Percentiles rank a stretch among this genome's conserved stretches.
Evolutionary conservation across 2,888 invertebrate species (phyloP).

Genomic region (Smittia sp.): DNA sequence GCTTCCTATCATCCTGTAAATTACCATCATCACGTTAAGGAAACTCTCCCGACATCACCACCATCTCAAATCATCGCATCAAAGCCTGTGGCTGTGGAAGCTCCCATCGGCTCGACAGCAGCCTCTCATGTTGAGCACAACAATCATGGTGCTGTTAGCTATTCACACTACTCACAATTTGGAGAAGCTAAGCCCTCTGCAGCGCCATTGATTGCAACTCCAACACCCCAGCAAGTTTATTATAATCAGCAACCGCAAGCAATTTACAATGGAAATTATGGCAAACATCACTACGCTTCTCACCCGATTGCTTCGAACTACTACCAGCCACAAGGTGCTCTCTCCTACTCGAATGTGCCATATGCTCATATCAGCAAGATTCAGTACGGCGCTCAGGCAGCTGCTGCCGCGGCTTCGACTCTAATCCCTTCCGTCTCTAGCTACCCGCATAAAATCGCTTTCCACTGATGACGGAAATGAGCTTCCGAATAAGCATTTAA

Average conservation of each 20-base stretch:
- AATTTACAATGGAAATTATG: slow-evolving; percentile 2
- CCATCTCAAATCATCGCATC: slow-evolving; percentile 9
- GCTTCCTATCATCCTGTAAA: background rate
- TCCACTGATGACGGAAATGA: background rate
- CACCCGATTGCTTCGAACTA: background rate
- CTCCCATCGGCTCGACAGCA: background rate
- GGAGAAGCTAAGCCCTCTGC: background rate
- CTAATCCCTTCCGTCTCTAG: background rate
- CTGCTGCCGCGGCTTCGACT: background rate
- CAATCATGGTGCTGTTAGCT: slow-evolving; percentile 23
- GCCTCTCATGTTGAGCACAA: slow-evolving; percentile 28
- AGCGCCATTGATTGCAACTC: slow-evolving; percentile 13
- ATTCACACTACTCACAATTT: background rate
- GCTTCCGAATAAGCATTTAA: background rate
- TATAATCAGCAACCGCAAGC: slow-evolving; percentile 22
- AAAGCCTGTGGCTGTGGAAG: slow-evolving; percentile 16
- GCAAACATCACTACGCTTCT: background rate
- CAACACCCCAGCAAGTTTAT: background rate
- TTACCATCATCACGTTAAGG: background rate
- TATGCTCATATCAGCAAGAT: slow-evolving; percentile 24
- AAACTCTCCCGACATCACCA: background rate
- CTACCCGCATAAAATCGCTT: slow-evolving; percentile 8
- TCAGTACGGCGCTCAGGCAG: background rate
- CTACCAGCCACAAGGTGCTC: background rate
- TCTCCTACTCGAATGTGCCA: background rate